Evolutionary conservation across 2,888 invertebrate genomes (phyloP).

Genomic region (Anoncus sp.): DNA sequence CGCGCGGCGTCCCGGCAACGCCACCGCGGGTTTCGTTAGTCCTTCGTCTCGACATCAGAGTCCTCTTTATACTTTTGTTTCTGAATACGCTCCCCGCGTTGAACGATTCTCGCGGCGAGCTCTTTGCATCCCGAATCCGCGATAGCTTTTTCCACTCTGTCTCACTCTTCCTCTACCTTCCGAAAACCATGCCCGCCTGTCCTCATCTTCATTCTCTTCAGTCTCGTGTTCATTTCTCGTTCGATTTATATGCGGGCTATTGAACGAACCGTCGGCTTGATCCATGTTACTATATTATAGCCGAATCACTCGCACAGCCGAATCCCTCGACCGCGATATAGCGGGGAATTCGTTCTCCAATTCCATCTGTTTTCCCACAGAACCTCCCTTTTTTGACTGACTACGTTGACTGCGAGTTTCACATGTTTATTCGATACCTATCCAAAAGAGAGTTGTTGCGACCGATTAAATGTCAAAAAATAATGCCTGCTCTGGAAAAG

Average conservation of each 20-base stretch:
- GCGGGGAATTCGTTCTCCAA: no score
- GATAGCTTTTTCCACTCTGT: background rate
- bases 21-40: constrained; percentile 33
- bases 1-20: constrained; percentile 20
- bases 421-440: background rate
- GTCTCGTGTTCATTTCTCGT: no score
- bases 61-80: background rate
- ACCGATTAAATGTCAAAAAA: background rate
- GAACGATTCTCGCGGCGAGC: background rate
- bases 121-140: background rate
- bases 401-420: background rate
- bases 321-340: no score
- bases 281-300: no score
- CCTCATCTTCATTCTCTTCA: constrained; percentile 1
- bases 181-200: background rate
- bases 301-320: no score
- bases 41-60: constrained; percentile 10
- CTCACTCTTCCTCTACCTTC: background rate
- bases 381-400: no score
- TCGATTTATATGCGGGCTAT: no score
- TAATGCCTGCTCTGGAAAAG: constrained; percentile 8
- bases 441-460: background rate
- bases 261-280: no score
- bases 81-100: background rate
- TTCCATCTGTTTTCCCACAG: background rate